These are phyloP conservation scores for Thalassoma bifasciatum DNA, from an alignment of 2,113 vertebrate genomes.

Conservation along the genomic window DNA sequence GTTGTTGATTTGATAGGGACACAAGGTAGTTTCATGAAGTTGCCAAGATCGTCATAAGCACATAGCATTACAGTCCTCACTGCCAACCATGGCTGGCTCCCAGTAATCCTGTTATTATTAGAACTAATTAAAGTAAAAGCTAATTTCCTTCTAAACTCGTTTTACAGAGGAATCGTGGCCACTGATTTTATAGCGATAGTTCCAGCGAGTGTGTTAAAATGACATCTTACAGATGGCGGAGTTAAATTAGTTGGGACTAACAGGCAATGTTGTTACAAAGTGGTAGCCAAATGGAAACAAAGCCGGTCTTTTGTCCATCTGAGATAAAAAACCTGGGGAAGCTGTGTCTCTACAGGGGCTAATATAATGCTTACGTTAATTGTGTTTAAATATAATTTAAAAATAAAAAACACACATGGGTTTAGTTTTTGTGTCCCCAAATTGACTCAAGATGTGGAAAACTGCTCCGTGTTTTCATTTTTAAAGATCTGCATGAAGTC, in stretches of 20 bases:
- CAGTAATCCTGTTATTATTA: slow-evolving; percentile 74
- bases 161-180: slow-evolving; percentile 52
- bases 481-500: slow-evolving; percentile 75
- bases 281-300: slow-evolving; percentile 47
- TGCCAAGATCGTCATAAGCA: slow-evolving; percentile 56
- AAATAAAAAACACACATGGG: slow-evolving; percentile 66
- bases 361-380: slow-evolving; percentile 45
- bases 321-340: slow-evolving; percentile 8
- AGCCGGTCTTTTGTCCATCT: slow-evolving; percentile 44
- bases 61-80: slow-evolving; percentile 32
- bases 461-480: slow-evolving; percentile 76
- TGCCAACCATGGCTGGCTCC: slow-evolving; percentile 45
- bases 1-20: slow-evolving; percentile 41
- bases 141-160: slow-evolving; percentile 65
- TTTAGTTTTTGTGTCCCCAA: slow-evolving; percentile 60
- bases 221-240: slow-evolving; percentile 76
- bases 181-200: slow-evolving; percentile 63
- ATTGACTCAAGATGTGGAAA: slow-evolving; percentile 66
- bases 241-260: slow-evolving; percentile 67
- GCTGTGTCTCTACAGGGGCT: not conserved
- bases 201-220: slow-evolving; percentile 71
- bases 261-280: slow-evolving; percentile 55
- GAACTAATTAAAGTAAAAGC: slow-evolving; percentile 77
- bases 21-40: slow-evolving; percentile 44
- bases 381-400: slow-evolving; percentile 62